A percentile compares a stretch with the other conserved stretches of the same genome.
Evolutionary conservation across 2,888 invertebrate genomes (phyloP).

Genomic region (Drosophila macrospina): DNA sequence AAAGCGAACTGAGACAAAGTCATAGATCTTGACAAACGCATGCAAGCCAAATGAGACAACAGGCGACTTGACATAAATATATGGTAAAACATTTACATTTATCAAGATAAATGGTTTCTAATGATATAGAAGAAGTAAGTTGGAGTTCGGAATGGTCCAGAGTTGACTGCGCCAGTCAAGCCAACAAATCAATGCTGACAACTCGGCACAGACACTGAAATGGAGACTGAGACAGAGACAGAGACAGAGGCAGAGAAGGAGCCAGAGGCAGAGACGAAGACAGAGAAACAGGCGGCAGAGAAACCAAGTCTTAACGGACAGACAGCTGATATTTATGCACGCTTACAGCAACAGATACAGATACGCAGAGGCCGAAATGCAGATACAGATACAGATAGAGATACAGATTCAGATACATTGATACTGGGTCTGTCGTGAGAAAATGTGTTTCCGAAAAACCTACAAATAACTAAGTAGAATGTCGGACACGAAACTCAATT

Average conservation of each 20-base stretch:
- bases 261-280: constrained; percentile 34
- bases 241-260: constrained; percentile 1
- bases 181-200: constrained; percentile 79
- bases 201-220: constrained; percentile 48
- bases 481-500: constrained; percentile 42
- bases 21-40: constrained; percentile 68
- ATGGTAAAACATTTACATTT: constrained; percentile 80
- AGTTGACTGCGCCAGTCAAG: constrained; percentile 44
- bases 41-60: constrained; percentile 76
- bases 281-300: constrained; percentile 36
- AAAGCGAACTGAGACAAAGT: constrained; percentile 4
- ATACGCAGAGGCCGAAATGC: constrained; percentile 36
- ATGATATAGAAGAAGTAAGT: constrained; percentile 70
- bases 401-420: constrained; percentile 25
- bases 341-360: constrained; percentile 26
- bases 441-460: constrained; percentile 67
- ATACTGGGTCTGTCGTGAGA: constrained; percentile 73
- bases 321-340: constrained; percentile 79
- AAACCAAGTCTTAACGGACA: constrained; percentile 24
- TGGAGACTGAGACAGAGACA: constrained; percentile 21
- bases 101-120: constrained; percentile 82
- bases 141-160: constrained; percentile 19
- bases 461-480: constrained; percentile 34
- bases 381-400: constrained; percentile 25
- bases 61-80: constrained; percentile 75